Evolutionary conservation across 2,113 vertebrate genomes (phyloP).

Genomic region (Salvator merianae): DNA sequence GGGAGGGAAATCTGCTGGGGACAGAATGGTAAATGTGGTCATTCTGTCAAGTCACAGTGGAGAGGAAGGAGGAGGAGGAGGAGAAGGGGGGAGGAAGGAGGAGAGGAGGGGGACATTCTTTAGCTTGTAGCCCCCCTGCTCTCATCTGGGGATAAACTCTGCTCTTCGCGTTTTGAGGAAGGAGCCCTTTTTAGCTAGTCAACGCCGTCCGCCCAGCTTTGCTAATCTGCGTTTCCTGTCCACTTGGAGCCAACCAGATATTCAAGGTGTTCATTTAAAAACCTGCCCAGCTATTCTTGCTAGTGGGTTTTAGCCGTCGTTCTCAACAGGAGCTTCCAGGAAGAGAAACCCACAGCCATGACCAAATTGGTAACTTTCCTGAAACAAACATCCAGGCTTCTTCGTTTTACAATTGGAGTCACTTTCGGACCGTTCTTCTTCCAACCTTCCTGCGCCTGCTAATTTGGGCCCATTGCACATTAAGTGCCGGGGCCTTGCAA

Average conservation of each 20-base stretch:
- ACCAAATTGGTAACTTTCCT: neutral
- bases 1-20: too few species aligned
- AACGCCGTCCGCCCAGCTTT: neutral
- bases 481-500: neutral
- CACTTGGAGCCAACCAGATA: neutral
- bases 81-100: too few species aligned
- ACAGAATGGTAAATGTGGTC: too few species aligned
- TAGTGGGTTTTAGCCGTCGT: neutral
- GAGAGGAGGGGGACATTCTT: too few species aligned
- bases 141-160: too few species aligned
- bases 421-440: neutral
- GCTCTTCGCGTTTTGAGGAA: neutral
- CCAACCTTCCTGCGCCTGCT: too few species aligned
- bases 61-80: too few species aligned
- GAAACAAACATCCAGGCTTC: neutral
- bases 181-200: neutral
- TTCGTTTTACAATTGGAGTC: neutral
- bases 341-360: neutral
- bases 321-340: neutral
- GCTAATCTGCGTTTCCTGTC: too few species aligned
- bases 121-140: too few species aligned
- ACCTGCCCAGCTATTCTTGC: neutral
- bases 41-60: too few species aligned
- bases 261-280: neutral
- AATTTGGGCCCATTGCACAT: neutral